Evolutionary conservation across 2,888 invertebrate species (phyloP).

Genomic region (Eledone cirrhosa): DNA sequence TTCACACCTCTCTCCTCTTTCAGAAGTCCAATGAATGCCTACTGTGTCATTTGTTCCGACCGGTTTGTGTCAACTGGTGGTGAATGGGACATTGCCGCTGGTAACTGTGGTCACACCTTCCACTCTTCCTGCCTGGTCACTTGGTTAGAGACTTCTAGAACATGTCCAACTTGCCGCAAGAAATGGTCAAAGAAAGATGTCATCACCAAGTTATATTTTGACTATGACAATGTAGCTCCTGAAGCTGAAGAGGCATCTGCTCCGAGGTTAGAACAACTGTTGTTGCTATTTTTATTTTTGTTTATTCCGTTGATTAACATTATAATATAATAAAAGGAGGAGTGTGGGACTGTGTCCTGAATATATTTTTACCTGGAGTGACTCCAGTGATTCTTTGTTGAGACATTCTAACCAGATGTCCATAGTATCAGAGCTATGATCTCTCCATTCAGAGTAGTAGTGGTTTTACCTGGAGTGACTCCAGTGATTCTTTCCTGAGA

Average conservation of each 20-base stretch:
- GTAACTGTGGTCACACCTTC: conserved; percentile 18
- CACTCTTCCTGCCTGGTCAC: conserved; percentile 20
- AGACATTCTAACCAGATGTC: too few relatives aligned
- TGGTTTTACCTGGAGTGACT: too few relatives aligned
- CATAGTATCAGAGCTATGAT: too few relatives aligned
- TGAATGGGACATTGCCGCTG: conserved; percentile 6
- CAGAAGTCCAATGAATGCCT: conserved; percentile 11
- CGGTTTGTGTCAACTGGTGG: neutral
- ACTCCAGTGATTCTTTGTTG: too few relatives aligned
- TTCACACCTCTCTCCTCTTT: neutral
- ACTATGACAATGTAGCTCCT: neutral
- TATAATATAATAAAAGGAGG: too few relatives aligned
- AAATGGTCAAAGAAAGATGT: conserved; percentile 5
- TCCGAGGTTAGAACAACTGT: neutral
- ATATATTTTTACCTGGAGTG: too few relatives aligned
- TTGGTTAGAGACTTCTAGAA: neutral
- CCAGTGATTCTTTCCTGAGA: too few relatives aligned
- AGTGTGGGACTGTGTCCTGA: too few relatives aligned
- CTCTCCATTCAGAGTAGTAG: too few relatives aligned
- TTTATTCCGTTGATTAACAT: too few relatives aligned
- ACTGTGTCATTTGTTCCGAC: conserved; percentile 12
- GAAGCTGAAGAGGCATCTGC: neutral
- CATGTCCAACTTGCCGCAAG: conserved; percentile 5
- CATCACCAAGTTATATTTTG: conserved; percentile 4
- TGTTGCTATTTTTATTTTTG: neutral